Evolutionary conservation across 2,888 invertebrate genomes (phyloP), one percentile per base, ranked within the genome.

Genomic region (Sarcophaga rosellei): DNA sequence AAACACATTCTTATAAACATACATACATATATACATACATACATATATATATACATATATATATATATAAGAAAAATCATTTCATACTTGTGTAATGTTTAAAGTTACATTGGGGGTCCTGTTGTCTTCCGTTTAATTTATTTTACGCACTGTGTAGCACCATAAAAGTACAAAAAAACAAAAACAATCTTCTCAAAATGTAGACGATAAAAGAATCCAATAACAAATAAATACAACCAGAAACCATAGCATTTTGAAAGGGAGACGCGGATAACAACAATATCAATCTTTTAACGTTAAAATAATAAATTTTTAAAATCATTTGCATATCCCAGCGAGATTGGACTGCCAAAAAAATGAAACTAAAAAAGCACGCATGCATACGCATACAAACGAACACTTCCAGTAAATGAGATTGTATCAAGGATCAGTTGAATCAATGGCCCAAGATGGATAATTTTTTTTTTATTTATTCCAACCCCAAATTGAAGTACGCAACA

Each of bases 301-400:
- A 81, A 84, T 81, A 84, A 86, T 86, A 86, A 86, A 86, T 86
- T 84, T 86, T 84, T 81, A 75, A 84, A 86, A 86, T 77, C 74
- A 85, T 86, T 86, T 82, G 82, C 81, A 85, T 85, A 85, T 83
- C 69, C 86, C 66, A 80, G 80, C 63, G 77, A 83, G 76, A 86
- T 86, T 75, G 80, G 76, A 73, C 66, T 70, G 68, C 1, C 45
- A 62, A 47, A 47, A 80, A 80, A 53, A 25, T 45, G 23, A 53
- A 17, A 53, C 53, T 53, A 53, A 12, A 53, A 53, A 12, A 15
- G 53, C 35, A 76, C 59, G 21, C 62, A 66, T 23, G 17, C 20
- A 82, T 15, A 68, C 53, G 68, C 21, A 65, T 20, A 44, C 21
- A 65, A n/a, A 21, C 73, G 59, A n/a, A 20, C 66, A 20, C 53